Evolutionary conservation across 2,888 invertebrate species (phyloP), one percentile per base, ranked within the genome.

Genomic region (Parapristionchus giblindavisi): DNA sequence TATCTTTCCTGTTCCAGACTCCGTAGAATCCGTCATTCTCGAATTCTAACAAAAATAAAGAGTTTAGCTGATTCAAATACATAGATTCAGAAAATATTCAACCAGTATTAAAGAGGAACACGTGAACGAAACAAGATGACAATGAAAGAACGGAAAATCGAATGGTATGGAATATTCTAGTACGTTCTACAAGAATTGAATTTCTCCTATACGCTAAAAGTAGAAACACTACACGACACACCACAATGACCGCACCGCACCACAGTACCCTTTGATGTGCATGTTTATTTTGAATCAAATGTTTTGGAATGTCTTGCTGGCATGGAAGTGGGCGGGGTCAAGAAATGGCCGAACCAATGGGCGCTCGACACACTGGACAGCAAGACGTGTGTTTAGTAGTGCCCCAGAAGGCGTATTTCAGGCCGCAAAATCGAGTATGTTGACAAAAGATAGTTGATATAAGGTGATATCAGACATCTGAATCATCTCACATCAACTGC

Each of bases 1-100:
- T 4, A 84, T 84, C 56, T 77, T 75, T 61, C 85, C 83, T 51
- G 71, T 40, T 58, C 84, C 81, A 40, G 68, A 60, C 73, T 71
- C 71, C 40, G 58, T 54, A 34, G 65, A 75, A 21, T 76, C 63
- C n/a, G 66, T 48, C 70, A 75, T 70, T 58, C 40, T 40, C 11
- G 21, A 29, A 32, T 58, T 58, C 24, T n/a, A 71, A 40, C n/a
- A 66, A 43, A 11, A 27, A 48, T 3, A 34, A 38, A 11, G 3
- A 1, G 8, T 24, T 24, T n/a, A n/a, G 36, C 11, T n/a, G 3
- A 24, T 21, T 34, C 34, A 24, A 52, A 29, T 11, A 21, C 6
- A 24, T 61, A n/a, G 24, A 68, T n/a, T 24, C 34, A 36, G 2
- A 48, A n/a, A 43, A 65, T 29, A 29, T 43, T 11, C 1, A 43